These are phyloP conservation scores for Clinocottus analis DNA, from an alignment of 2,113 vertebrate species.

Conservation along the genomic window DNA sequence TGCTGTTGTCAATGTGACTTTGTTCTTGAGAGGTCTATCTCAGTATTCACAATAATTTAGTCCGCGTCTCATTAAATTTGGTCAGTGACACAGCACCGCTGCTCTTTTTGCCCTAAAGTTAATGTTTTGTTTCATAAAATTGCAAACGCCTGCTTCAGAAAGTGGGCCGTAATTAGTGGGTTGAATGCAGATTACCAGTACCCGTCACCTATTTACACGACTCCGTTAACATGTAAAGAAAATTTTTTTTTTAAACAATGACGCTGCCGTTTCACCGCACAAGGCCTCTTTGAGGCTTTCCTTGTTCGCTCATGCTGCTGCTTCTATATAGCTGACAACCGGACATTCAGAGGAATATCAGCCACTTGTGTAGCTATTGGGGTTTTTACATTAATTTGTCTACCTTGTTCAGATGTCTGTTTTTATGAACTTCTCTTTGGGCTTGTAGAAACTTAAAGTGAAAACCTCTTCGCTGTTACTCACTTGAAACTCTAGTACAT, in stretches of 20 bases:
- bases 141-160: background rate
- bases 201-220: background rate
- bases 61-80: background rate
- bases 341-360: background rate
- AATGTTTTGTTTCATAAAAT: background rate
- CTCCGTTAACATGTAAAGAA: background rate
- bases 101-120: background rate
- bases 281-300: background rate
- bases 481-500: constrained; percentile 46
- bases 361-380: background rate
- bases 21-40: background rate
- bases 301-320: background rate
- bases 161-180: background rate
- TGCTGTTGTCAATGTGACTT: background rate
- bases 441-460: constrained; percentile 16
- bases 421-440: background rate
- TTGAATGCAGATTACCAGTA: background rate
- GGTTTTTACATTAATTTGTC: background rate
- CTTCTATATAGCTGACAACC: background rate
- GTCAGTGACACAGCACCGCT: background rate
- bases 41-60: background rate
- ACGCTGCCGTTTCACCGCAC: background rate
- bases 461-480: constrained; percentile 28
- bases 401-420: background rate
- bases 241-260: background rate